These are phyloP conservation scores for Phrynocephalus versicolor DNA, from an alignment of 2,113 vertebrate genomes.

Conservation along the genomic window DNA sequence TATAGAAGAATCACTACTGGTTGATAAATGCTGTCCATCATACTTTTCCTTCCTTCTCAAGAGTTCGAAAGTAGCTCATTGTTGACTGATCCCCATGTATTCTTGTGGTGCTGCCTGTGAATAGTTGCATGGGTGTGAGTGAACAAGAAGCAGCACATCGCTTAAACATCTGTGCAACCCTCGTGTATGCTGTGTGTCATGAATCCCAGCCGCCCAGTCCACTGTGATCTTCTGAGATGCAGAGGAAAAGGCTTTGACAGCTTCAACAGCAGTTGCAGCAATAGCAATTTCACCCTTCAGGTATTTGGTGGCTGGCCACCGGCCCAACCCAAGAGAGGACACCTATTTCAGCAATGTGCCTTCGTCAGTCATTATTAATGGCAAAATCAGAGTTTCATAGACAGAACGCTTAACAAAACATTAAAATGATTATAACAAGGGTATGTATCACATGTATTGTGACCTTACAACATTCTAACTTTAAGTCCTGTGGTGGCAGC, in stretches of 20 bases:
- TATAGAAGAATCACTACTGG: neutral
- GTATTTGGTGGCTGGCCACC: neutral
- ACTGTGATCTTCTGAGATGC: neutral
- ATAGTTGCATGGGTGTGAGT: neutral
- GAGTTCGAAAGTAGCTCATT: neutral
- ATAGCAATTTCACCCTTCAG: neutral
- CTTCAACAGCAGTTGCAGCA: neutral
- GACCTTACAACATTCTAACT: neutral
- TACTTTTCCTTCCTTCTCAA: neutral
- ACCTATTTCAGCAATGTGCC: neutral
- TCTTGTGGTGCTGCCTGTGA: neutral
- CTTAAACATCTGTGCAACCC: neutral
- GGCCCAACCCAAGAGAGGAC: neutral
- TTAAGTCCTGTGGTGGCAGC: conserved; percentile 28
- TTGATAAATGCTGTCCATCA: neutral
- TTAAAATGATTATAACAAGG: neutral
- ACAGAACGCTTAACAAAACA: neutral
- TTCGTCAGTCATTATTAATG: neutral
- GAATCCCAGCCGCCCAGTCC: neutral
- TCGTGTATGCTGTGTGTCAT: neutral
- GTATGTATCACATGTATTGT: neutral
- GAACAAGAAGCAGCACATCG: neutral
- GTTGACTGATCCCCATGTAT: neutral
- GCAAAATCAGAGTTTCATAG: neutral
- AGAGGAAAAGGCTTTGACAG: neutral